These are phyloP conservation scores for Galago senegalensis DNA, from an alignment of 2,797 vertebrate species.

Conservation along the genomic window DNA sequence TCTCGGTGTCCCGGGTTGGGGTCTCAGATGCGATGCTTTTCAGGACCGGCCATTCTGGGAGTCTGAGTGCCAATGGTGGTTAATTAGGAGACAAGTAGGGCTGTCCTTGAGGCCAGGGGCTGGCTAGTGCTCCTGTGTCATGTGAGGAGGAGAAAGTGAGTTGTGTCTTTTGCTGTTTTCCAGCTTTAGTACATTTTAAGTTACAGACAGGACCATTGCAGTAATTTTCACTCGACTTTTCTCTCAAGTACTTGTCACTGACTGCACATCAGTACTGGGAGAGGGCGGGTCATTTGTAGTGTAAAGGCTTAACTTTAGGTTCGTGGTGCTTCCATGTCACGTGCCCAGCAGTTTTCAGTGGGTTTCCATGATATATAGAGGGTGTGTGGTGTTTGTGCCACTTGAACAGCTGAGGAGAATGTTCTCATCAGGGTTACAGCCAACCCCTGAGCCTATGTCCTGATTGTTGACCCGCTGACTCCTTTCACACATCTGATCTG, in stretches of 20 bases:
- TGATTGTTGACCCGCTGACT: not conserved
- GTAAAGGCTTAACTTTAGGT: not conserved
- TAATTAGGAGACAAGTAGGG: rapidly evolving
- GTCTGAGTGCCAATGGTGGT: rapidly evolving
- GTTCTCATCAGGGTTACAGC: not conserved
- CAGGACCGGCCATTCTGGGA: not conserved
- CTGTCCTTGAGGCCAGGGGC: too few relatives aligned
- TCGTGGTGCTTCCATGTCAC: not conserved
- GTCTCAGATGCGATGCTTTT: not conserved
- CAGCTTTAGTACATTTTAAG: not conserved
- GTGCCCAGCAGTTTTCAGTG: not conserved
- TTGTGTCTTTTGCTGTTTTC: not conserved
- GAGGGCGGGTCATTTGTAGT: too few relatives aligned
- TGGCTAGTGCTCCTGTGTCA: rapidly evolving
- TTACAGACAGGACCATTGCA: not conserved
- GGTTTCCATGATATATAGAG: not conserved
- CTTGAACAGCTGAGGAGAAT: not conserved
- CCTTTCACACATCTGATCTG: not conserved
- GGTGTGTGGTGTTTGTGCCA: not conserved
- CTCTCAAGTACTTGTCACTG: not conserved
- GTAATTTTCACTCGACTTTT: not conserved
- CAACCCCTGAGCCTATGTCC: not conserved
- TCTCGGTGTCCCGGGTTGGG: not conserved
- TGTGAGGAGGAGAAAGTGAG: not conserved
- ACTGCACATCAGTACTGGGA: not conserved